phyloP scores from a whole-genome alignment of 2,888 invertebrate genomes.

The Xanthia icteritia region DNA sequence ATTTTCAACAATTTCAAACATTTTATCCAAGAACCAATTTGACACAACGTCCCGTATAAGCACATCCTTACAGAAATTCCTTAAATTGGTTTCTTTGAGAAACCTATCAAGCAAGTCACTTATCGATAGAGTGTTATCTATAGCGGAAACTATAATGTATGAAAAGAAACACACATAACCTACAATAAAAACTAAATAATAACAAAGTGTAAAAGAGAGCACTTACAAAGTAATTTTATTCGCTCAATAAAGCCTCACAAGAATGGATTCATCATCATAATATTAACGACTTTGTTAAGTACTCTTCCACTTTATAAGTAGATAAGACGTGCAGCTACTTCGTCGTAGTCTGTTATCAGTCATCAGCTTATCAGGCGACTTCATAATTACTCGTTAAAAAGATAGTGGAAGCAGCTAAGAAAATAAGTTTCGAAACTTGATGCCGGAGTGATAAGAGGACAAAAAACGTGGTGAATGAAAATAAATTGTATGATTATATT shows the following conservation, averaged over 20 bases:
- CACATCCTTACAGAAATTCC: background rate
- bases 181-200: constrained; percentile 5
- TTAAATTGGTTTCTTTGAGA: constrained; percentile 5
- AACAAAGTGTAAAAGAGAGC: constrained; percentile 15
- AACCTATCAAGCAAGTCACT: background rate
- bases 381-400: constrained; percentile 53
- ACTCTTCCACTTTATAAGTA: constrained; percentile 43
- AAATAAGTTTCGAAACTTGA: constrained; percentile 47
- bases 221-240: constrained; percentile 16
- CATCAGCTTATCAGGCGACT: constrained; percentile 58
- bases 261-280: constrained; percentile 23
- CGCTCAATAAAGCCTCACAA: constrained; percentile 18
- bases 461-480: constrained; percentile 2
- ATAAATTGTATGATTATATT: background rate
- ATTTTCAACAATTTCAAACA: background rate
- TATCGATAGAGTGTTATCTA: background rate
- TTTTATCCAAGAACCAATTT: background rate
- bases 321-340: constrained; percentile 39
- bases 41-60: background rate
- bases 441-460: constrained; percentile 2
- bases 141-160: background rate
- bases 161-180: background rate
- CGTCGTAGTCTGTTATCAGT: constrained; percentile 58
- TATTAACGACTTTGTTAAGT: constrained; percentile 32
- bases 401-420: constrained; percentile 47